phyloP scores from a whole-genome alignment of 2,888 invertebrate genomes.

The Hydraecia micacea region DNA sequence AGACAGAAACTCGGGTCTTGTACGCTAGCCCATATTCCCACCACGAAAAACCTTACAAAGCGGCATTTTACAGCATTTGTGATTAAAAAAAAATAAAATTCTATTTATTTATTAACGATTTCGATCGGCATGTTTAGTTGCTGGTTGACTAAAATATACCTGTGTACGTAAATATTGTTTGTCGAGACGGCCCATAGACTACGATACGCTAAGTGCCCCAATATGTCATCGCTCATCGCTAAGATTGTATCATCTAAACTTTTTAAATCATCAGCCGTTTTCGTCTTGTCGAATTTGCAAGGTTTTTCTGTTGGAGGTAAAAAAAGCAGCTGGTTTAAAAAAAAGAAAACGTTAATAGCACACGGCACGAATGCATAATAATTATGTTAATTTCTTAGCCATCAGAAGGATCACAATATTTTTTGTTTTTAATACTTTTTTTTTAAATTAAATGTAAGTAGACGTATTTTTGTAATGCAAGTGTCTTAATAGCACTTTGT shows the following conservation, averaged over 20 bases:
- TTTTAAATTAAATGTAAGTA: constrained; percentile 40
- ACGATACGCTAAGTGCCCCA: constrained; percentile 48
- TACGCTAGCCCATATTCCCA: constrained; percentile 66
- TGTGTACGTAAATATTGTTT: constrained; percentile 54
- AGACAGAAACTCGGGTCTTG: constrained; percentile 71
- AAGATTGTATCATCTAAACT: constrained; percentile 36
- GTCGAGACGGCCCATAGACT: constrained; percentile 29
- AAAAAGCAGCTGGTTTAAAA: constrained; percentile 23
- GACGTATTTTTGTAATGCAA: constrained; percentile 60
- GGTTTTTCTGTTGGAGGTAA: constrained; percentile 45
- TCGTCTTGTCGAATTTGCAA: constrained; percentile 30
- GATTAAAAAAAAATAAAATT: constrained; percentile 30
- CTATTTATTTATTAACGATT: constrained; percentile 40
- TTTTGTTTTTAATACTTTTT: constrained; percentile 38
- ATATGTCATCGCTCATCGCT: constrained; percentile 22
- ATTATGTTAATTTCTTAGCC: constrained; percentile 55
- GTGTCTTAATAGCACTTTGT: constrained; percentile 67
- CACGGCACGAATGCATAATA: constrained; percentile 66
- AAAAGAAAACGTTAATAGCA: constrained; percentile 12
- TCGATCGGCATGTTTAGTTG: constrained; percentile 58
- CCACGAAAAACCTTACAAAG: constrained; percentile 40
- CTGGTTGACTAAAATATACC: constrained; percentile 56
- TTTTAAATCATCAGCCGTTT: constrained; percentile 4
- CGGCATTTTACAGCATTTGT: constrained; percentile 56
- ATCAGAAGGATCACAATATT: constrained; percentile 67